A percentile compares a stretch with the other conserved stretches of the same genome.
Evolutionary conservation across 2,888 invertebrate genomes (phyloP).

Genomic region (Lissonota sp.): DNA sequence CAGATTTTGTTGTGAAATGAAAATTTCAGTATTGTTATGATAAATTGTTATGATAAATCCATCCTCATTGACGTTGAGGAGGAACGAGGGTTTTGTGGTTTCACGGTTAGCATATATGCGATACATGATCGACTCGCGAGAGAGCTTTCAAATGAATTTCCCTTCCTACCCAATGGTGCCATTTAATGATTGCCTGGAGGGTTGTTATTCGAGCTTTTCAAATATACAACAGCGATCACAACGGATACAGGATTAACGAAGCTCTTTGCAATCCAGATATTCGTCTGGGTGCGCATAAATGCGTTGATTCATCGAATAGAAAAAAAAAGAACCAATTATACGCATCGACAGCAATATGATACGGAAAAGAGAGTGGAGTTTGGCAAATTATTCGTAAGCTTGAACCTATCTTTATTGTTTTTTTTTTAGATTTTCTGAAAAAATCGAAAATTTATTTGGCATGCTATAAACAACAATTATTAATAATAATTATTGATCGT

Average conservation of each 20-base stretch:
- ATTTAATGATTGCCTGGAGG: constrained; percentile 19
- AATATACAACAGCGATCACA: constrained; percentile 43
- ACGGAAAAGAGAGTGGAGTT: constrained; percentile 2
- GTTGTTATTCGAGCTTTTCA: constrained; percentile 36
- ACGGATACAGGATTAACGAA: constrained; percentile 36
- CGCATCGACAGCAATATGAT: neutral
- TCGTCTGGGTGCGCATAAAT: neutral
- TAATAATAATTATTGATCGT: too few species aligned
- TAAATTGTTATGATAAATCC: constrained; percentile 32
- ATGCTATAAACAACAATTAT: too few species aligned
- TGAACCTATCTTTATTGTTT: too few species aligned
- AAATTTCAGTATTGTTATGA: neutral
- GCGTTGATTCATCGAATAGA: neutral
- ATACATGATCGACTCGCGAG: neutral
- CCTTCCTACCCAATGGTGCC: neutral
- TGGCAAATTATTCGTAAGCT: constrained; percentile 10
- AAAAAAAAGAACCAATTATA: constrained; percentile 7
- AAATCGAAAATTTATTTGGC: too few species aligned
- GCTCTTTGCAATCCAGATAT: constrained; percentile 8
- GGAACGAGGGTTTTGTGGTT: constrained; percentile 3
- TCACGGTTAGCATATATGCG: neutral
- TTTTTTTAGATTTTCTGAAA: too few species aligned
- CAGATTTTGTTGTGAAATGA: too few species aligned
- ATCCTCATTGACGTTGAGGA: too few species aligned
- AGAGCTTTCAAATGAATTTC: constrained; percentile 17